These are phyloP conservation scores for Tinea pellionella DNA, from an alignment of 2,888 invertebrate genomes.

Conservation along the genomic window DNA sequence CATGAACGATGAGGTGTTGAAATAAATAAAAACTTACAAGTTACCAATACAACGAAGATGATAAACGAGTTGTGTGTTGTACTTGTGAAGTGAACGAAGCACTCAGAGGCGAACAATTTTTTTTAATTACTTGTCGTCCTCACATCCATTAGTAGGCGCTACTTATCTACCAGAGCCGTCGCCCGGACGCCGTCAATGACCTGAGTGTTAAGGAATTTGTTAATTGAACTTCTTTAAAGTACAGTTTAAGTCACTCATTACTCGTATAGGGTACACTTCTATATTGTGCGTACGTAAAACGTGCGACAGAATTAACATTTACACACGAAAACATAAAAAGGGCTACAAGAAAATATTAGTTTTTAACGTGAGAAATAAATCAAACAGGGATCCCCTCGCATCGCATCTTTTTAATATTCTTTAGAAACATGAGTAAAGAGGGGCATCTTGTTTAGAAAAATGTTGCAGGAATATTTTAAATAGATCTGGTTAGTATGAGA, in stretches of 20 bases:
- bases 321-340: background rate
- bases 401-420: background rate
- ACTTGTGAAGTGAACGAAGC: background rate
- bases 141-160: slow-evolving; percentile 35
- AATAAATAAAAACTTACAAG: background rate
- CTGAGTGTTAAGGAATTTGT: slow-evolving; percentile 47
- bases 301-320: background rate
- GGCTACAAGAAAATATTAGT: background rate
- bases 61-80: slow-evolving; percentile 1
- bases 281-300: no score
- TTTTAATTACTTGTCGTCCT: slow-evolving; percentile 48
- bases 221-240: slow-evolving; percentile 30
- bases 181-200: slow-evolving; percentile 28
- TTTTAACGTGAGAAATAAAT: background rate
- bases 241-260: background rate
- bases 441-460: background rate
- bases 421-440: background rate
- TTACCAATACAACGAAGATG: background rate
- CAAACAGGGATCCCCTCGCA: background rate
- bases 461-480: background rate
- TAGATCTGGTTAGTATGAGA: slow-evolving; percentile 8
- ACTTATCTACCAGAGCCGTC: slow-evolving; percentile 16
- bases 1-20: background rate
- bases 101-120: background rate
- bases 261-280: background rate